phyloP scores from a whole-genome alignment of 2,888 invertebrate species.

The Diloba caeruleocephala region DNA sequence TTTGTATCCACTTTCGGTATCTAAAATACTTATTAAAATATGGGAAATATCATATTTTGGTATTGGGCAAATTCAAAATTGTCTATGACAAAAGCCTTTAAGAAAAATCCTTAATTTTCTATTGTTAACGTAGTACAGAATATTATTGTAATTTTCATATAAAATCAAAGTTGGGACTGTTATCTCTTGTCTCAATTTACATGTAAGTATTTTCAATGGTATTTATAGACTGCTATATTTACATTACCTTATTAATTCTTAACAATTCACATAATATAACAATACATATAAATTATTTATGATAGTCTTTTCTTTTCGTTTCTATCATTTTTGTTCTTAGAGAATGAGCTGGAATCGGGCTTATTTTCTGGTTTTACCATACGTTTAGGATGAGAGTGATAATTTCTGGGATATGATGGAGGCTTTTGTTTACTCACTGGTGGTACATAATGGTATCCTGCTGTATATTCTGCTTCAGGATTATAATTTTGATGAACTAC shows the following conservation, averaged over 20 bases:
- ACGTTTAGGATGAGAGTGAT: constrained; percentile 80
- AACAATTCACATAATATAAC: constrained; percentile 33
- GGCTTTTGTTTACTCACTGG: constrained; percentile 72
- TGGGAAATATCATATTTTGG: too few relatives aligned
- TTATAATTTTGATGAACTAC: constrained; percentile 65
- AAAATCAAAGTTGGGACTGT: too few relatives aligned
- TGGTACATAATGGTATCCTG: constrained; percentile 66
- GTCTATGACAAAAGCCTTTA: too few relatives aligned
- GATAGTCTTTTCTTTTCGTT: constrained; percentile 68
- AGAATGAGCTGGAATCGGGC: constrained; percentile 49
- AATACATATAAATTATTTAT: constrained; percentile 30
- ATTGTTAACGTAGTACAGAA: too few relatives aligned
- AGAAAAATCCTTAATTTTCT: too few relatives aligned
- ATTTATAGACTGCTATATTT: constrained; percentile 58
- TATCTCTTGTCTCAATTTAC: constrained; percentile 14
- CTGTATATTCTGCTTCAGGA: constrained; percentile 74
- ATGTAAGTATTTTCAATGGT: constrained; percentile 21
- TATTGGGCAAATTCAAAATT: too few relatives aligned
- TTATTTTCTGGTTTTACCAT: constrained; percentile 74
- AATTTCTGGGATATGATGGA: constrained; percentile 76
- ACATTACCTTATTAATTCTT: constrained; percentile 52
- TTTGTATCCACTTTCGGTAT: too few relatives aligned
- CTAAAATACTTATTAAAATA: too few relatives aligned
- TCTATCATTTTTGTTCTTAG: constrained; percentile 64
- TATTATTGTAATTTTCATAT: too few relatives aligned